These are phyloP conservation scores for Epinephelus fuscoguttatus DNA, from an alignment of 2,113 vertebrate species.

Conservation along the genomic window DNA sequence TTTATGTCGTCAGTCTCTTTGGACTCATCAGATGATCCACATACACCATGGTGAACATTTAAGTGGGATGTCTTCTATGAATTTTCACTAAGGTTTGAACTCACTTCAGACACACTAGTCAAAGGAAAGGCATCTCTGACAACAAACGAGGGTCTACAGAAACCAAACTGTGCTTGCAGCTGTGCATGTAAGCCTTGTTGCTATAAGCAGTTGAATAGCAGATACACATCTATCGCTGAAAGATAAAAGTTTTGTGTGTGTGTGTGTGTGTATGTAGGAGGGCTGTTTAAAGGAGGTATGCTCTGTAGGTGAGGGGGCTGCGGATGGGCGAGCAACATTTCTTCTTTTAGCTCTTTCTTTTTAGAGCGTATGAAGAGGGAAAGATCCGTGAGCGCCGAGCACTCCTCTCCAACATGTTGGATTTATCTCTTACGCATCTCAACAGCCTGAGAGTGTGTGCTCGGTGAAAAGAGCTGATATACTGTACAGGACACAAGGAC, in stretches of 20 bases:
- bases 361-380: slow-evolving; percentile 31
- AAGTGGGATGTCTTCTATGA: background rate
- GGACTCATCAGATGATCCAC: no score
- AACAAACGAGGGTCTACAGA: background rate
- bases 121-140: background rate
- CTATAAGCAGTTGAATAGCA: background rate
- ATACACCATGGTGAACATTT: no score
- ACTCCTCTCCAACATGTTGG: background rate
- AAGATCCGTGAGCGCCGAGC: slow-evolving; percentile 9
- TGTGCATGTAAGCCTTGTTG: background rate
- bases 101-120: background rate
- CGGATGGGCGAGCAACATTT: slow-evolving; percentile 15
- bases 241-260: background rate
- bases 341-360: slow-evolving; percentile 45
- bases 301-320: slow-evolving; percentile 24
- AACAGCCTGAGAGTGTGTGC: slow-evolving; percentile 6
- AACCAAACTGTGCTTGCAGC: background rate
- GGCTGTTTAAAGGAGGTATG: slow-evolving; percentile 24
- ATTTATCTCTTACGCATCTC: slow-evolving; percentile 29
- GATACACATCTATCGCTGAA: background rate
- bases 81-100: background rate
- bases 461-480: background rate
- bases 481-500: background rate
- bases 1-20: no score
- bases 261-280: slow-evolving; percentile 25